Conservation (phyloP, 1,140 invertebrate species). For the Drosophila parabipectinata region DNA sequence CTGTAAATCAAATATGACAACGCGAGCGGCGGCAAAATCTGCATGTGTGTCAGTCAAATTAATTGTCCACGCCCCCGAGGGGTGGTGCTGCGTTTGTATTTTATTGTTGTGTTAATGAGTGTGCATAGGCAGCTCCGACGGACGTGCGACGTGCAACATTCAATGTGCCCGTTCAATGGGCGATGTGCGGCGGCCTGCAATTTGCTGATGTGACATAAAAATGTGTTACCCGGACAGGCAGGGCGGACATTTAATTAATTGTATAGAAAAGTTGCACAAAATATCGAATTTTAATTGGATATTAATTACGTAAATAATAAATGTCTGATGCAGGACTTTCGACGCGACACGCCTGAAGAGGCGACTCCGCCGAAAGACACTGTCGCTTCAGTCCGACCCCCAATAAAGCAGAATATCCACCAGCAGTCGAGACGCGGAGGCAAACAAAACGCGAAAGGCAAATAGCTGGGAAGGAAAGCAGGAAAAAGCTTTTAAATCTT, state of each 20-base stretch:
- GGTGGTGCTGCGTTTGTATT: conserved; percentile 40
- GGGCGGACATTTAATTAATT: conserved; percentile 68
- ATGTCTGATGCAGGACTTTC: conserved; percentile 8
- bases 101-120: conserved; percentile 82
- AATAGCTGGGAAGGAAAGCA: conserved; percentile 59
- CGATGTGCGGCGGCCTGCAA: conserved; percentile 38
- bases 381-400: neutral
- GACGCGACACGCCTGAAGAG: too few species aligned
- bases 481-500: conserved; percentile 60
- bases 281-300: conserved; percentile 70
- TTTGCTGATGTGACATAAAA: conserved; percentile 79
- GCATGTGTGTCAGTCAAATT: conserved; percentile 82
- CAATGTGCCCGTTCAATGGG: neutral
- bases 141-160: conserved; percentile 6
- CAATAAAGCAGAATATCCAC: neutral
- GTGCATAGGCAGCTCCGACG: conserved; percentile 55
- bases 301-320: conserved; percentile 65
- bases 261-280: conserved; percentile 53
- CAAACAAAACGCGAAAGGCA: conserved; percentile 65
- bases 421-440: conserved; percentile 1
- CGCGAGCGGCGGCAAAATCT: conserved; percentile 74
- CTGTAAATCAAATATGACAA: conserved; percentile 84
- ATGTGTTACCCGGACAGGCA: conserved; percentile 63
- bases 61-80: conserved; percentile 62
- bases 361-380: neutral